Percentiles rank a stretch among this genome's conserved stretches.
phyloP scores from a whole-genome alignment of 2,888 invertebrate genomes.

The Teleogryllus oceanicus region DNA sequence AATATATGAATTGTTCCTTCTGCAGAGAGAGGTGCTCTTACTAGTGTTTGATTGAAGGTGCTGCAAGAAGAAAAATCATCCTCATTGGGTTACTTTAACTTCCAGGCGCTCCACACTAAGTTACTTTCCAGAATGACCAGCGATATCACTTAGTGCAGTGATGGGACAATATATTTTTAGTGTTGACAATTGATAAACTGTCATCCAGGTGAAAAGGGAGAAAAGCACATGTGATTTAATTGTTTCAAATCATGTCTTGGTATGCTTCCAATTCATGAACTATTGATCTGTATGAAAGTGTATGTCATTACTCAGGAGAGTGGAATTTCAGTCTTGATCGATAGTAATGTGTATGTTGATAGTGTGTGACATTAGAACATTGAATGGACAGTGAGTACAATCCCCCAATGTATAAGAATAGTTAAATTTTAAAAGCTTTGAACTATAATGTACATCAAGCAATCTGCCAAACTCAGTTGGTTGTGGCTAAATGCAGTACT shows the following conservation, averaged over 20 bases:
- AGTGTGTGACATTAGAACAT: neutral
- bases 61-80: neutral
- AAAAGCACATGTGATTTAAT: neutral
- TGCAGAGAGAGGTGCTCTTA: neutral
- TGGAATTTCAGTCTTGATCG: neutral
- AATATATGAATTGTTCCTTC: neutral
- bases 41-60: neutral
- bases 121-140: neutral
- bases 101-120: neutral
- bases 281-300: neutral
- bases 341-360: neutral
- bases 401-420: neutral
- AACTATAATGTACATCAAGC: conserved; percentile 2
- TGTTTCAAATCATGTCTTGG: neutral
- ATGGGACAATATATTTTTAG: neutral
- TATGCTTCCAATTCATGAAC: neutral
- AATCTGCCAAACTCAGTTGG: conserved; percentile 7
- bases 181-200: neutral
- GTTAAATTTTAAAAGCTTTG: neutral
- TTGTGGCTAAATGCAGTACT: neutral
- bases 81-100: neutral
- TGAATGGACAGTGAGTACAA: neutral
- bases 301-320: neutral
- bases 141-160: neutral
- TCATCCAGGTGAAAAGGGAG: neutral